phyloP scores from a whole-genome alignment of 1,140 invertebrate genomes.

The Linepithema humile region DNA sequence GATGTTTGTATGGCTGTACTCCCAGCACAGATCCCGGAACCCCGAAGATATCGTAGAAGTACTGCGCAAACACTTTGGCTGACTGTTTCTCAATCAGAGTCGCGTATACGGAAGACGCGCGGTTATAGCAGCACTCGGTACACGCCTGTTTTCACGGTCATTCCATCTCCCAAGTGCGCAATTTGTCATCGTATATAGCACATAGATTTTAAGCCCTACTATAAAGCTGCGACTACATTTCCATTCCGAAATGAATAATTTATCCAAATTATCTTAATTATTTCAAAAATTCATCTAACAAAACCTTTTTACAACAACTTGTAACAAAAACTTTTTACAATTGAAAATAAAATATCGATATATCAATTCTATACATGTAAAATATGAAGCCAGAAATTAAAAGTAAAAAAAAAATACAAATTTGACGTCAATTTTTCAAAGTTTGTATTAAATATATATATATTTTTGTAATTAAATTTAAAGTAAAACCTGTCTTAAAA shows the following conservation, averaged over 20 bases:
- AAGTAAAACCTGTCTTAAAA: not conserved
- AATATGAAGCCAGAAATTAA: not conserved
- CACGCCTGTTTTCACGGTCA: constrained; percentile 42
- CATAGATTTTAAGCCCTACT: not conserved
- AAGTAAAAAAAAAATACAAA: not conserved
- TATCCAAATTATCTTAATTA: not conserved
- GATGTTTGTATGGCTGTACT: constrained; percentile 63
- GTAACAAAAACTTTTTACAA: not conserved
- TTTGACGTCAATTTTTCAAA: not conserved
- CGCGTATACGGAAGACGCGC: constrained; percentile 42
- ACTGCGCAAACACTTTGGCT: constrained; percentile 72
- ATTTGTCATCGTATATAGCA: constrained; percentile 41
- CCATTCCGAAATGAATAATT: not conserved
- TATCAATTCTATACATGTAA: not conserved
- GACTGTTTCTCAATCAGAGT: constrained; percentile 70
- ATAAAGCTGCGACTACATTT: constrained; percentile 13
- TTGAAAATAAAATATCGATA: not conserved
- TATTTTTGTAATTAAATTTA: not conserved
- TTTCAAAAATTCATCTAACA: not conserved
- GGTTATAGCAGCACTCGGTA: constrained; percentile 26
- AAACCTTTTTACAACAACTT: not conserved
- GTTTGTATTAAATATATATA: not conserved
- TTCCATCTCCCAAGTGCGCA: constrained; percentile 21
- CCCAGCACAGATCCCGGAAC: constrained; percentile 48
- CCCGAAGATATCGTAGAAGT: constrained; percentile 67